These are phyloP conservation scores for Artemia sinica DNA, from an alignment of 2,888 invertebrate species.

Conservation along the genomic window DNA sequence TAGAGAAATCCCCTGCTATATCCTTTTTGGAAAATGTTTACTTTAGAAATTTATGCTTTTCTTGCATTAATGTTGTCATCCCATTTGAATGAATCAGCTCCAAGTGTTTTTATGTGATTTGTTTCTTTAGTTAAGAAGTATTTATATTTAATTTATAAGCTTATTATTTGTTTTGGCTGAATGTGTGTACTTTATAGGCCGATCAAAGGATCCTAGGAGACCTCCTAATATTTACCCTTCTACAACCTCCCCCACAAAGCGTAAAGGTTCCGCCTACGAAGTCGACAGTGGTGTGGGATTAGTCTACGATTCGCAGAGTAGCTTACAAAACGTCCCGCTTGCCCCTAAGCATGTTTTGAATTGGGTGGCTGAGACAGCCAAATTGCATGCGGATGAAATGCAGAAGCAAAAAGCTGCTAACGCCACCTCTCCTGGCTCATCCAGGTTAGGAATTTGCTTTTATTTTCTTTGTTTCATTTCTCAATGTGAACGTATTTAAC, in stretches of 20 bases:
- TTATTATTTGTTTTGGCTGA: too few species aligned
- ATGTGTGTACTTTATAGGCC: neutral
- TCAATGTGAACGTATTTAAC: too few species aligned
- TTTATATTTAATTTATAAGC: too few species aligned
- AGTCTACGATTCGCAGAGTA: neutral
- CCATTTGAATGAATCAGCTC: too few species aligned
- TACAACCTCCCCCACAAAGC: conserved; percentile 5
- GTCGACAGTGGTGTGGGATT: conserved; percentile 1
- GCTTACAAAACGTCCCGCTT: neutral
- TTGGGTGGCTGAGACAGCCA: conserved; percentile 10
- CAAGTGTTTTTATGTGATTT: too few species aligned
- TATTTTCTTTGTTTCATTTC: too few species aligned
- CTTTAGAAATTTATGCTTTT: too few species aligned
- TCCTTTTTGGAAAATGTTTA: too few species aligned
- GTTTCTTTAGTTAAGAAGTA: too few species aligned
- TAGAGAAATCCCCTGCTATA: too few species aligned
- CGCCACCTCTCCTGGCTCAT: neutral
- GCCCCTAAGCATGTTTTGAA: conserved; percentile 12
- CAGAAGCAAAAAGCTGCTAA: conserved; percentile 8
- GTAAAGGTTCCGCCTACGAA: conserved; percentile 4
- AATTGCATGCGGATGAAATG: neutral
- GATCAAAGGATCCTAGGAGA: neutral
- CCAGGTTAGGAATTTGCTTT: neutral
- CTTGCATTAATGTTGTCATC: too few species aligned
- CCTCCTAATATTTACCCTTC: conserved; percentile 2